Evolutionary conservation across 2,888 invertebrate genomes (phyloP).

Genomic region (Epicampocera succincta): DNA sequence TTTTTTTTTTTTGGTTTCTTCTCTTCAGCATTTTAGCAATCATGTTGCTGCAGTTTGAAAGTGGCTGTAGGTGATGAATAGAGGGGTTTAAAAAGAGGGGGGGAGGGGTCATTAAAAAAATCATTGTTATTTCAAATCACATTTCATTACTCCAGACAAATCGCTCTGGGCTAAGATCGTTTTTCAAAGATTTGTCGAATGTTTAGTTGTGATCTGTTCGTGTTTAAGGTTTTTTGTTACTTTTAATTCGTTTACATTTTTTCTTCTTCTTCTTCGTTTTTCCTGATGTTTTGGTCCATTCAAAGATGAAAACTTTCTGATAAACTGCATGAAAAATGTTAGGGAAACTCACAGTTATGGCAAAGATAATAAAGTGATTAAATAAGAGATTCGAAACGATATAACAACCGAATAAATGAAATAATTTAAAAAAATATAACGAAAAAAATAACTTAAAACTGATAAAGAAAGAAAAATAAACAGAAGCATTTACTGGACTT

Average conservation of each 20-base stretch:
- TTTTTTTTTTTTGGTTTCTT: conserved; percentile 1
- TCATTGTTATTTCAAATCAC: conserved; percentile 50
- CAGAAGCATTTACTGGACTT: too few relatives aligned
- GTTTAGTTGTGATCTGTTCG: conserved; percentile 55
- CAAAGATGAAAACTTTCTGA: conserved; percentile 63
- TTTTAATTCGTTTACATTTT: conserved; percentile 15
- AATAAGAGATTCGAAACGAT: conserved; percentile 39
- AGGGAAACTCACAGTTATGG: conserved; percentile 17
- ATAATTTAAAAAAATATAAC: conserved; percentile 4
- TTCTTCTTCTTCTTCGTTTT: not conserved
- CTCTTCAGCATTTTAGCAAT: conserved; percentile 40
- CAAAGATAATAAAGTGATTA: conserved; percentile 66
- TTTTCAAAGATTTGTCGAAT: conserved; percentile 61
- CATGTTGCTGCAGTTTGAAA: conserved; percentile 25
- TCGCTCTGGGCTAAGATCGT: conserved; percentile 65
- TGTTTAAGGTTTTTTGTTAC: conserved; percentile 58
- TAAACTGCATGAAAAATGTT: conserved; percentile 32
- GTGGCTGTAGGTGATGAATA: not conserved
- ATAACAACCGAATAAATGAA: conserved; percentile 27
- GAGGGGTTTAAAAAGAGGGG: too few relatives aligned
- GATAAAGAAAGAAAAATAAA: too few relatives aligned
- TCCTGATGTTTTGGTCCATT: not conserved
- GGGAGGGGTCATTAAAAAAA: conserved; percentile 2
- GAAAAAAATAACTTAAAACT: too few relatives aligned
- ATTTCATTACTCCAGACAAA: conserved; percentile 65